phyloP scores from a whole-genome alignment of 2,888 invertebrate species.

The Dasypogon diadema region DNA sequence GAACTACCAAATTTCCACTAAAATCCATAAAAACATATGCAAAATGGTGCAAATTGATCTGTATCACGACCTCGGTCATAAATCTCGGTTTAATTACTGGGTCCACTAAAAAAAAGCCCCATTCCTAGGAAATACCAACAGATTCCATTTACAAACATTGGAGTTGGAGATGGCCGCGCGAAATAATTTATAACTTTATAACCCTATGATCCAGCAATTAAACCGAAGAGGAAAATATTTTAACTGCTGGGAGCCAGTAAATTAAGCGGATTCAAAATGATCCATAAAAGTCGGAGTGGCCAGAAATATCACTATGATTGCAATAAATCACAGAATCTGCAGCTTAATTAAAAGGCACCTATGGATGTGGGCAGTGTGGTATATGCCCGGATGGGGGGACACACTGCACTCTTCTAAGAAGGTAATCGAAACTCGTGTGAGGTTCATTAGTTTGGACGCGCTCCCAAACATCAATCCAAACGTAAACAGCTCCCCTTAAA shows the following conservation, averaged over 20 bases:
- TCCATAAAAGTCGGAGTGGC: conserved; percentile 15
- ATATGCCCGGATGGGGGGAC: neutral
- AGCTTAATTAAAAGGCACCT: conserved; percentile 27
- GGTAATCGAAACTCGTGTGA: neutral
- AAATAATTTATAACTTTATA: conserved; percentile 14
- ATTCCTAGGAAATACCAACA: conserved; percentile 13
- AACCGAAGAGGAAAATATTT: neutral
- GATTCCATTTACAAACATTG: conserved; percentile 16
- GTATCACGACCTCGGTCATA: conserved; percentile 6
- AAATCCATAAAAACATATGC: too few relatives aligned
- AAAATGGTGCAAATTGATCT: conserved; percentile 20
- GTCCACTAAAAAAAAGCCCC: neutral
- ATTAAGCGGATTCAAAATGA: conserved; percentile 23
- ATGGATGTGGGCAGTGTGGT: neutral
- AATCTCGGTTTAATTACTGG: conserved; percentile 24
- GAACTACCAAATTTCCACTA: too few relatives aligned
- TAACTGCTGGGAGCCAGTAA: neutral
- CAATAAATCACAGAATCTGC: conserved; percentile 30
- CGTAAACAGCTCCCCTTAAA: conserved; percentile 1
- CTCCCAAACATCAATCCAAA: conserved; percentile 1
- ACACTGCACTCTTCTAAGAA: neutral
- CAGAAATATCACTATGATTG: conserved; percentile 14
- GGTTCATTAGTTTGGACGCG: conserved; percentile 4
- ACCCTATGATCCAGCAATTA: conserved; percentile 11
- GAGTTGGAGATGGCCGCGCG: neutral